Conservation (phyloP, 2,797 vertebrate genomes). For the Tauraco hartlaubi region DNA sequence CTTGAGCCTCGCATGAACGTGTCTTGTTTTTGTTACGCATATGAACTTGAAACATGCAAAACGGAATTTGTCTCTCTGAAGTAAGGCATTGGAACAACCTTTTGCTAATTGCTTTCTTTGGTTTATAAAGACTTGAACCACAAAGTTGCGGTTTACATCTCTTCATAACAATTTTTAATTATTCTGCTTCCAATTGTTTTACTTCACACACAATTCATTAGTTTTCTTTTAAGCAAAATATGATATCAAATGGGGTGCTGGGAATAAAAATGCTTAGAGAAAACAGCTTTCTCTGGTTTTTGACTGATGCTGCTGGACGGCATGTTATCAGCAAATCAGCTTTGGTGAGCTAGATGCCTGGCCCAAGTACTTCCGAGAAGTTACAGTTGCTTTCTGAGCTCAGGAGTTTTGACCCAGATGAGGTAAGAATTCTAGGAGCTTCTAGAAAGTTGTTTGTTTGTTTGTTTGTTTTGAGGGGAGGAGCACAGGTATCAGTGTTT, state of each 20-base stretch:
- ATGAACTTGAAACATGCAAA: not conserved
- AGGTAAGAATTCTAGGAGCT: not conserved
- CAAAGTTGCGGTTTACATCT: constrained; percentile 8
- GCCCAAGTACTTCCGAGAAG: not conserved
- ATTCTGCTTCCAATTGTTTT: constrained; percentile 16
- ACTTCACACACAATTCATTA: constrained; percentile 19
- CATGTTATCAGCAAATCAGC: not conserved
- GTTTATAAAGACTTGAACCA: constrained; percentile 22
- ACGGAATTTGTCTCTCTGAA: not conserved
- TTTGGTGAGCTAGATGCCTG: not conserved
- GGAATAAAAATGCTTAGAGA: not conserved
- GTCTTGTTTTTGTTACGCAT: constrained; percentile 4
- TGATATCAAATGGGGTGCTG: not conserved
- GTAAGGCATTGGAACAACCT: not conserved
- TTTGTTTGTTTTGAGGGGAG: not conserved
- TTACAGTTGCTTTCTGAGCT: not conserved
- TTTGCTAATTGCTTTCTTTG: constrained; percentile 50
- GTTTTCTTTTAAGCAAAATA: constrained; percentile 6
- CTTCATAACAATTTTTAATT: constrained; percentile 34
- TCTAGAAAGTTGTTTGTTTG: not conserved
- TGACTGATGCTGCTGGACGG: not conserved
- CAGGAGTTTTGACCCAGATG: not conserved
- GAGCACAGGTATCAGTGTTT: not conserved
- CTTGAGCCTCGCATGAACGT: not conserved
- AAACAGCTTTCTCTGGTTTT: not conserved